Base-by-base conservation (phyloP, 2,797 vertebrate genomes). In the Ciconia nigra region DNA sequence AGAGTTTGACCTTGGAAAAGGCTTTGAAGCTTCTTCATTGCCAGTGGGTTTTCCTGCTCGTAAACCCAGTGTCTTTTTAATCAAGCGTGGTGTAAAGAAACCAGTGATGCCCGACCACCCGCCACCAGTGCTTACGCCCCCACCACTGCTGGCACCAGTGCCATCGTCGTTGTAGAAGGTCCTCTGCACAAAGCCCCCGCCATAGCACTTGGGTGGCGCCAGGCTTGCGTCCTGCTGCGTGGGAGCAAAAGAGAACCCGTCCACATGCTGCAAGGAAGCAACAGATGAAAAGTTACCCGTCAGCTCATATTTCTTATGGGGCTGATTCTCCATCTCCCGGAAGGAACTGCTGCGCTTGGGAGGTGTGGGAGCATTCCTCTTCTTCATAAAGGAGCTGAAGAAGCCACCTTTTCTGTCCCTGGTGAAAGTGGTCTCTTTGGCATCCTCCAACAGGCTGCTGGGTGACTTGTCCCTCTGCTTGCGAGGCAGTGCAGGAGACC, bases 381-480 rank as follows among this genome's bases (percentile, higher is more conserved):
- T 99, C 98, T 99, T 99, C 97, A 99, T 99, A 91, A 99, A 99
- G 71, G 99, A 99, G 98, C 99, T 99, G 97, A 99, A 99, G 98
- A 99, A 99, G 95, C 99, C 99, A 7, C 99, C 99, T 96, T 99
- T 99, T 80, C 99, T 99, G 95, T 99, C 99, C 90, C 99, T 98
- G 52, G 99, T 99, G 96, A 99, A 99, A 41, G 98, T 99, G 41
- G 99, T 98, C 97, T 99, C 99, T 97, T 99, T 98, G 73, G 98
- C 95, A 59, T 99, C 99, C 84, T 99, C 99, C 96, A 99, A 93
- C 76, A 99, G 98, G 98, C 98, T 99, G 97, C 98, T 99, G 54
- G 99, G 99, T 69, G 99, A 99, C 97, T 99, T 99, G 93, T 99
- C 99, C 91, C 99, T 98, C 92, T 99, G 99, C 95, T 99, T 99